A percentile compares a stretch with the other conserved stretches of the same genome.
phyloP scores from a whole-genome alignment of 2,113 vertebrate species.

The Pseudolaguvia tuberculata region DNA sequence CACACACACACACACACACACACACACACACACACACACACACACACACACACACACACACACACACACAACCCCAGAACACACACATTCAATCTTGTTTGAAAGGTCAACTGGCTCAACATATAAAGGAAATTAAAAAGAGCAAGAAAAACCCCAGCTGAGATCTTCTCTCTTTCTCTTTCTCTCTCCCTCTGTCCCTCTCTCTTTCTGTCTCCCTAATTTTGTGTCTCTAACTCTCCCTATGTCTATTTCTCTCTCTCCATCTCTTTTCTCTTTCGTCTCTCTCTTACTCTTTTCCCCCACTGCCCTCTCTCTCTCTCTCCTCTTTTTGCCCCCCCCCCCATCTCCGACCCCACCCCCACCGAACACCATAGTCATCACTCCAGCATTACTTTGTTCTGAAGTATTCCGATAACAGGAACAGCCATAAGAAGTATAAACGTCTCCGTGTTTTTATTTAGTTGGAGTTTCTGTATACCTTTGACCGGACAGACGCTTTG shows the following conservation, averaged over 20 bases:
- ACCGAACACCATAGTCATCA: conserved; percentile 29
- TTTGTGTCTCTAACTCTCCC: no score
- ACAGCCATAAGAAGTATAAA: conserved; percentile 1
- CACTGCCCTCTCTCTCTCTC: no score
- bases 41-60: background rate
- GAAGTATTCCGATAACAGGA: conserved; percentile 11
- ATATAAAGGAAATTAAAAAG: conserved; percentile 1
- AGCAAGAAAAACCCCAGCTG: background rate
- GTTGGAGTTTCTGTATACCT: conserved; percentile 20
- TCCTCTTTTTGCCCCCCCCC: no score
- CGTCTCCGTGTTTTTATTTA: conserved; percentile 4
- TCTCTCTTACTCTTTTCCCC: no score
- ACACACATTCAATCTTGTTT: background rate
- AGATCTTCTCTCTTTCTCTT: background rate
- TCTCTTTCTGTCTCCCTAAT: background rate
- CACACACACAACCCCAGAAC: background rate
- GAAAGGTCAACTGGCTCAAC: background rate
- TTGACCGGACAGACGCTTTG: conserved; percentile 28
- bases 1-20: no score
- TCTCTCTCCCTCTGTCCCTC: background rate
- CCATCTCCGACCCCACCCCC: no score
- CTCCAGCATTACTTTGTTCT: conserved; percentile 1
- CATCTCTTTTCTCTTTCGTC: background rate
- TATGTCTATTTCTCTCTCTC: no score
- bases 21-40: no score